Percentiles rank a stretch among this genome's conserved stretches.
phyloP scores from a whole-genome alignment of 2,113 vertebrate genomes.

The Uropsilus gracilis region DNA sequence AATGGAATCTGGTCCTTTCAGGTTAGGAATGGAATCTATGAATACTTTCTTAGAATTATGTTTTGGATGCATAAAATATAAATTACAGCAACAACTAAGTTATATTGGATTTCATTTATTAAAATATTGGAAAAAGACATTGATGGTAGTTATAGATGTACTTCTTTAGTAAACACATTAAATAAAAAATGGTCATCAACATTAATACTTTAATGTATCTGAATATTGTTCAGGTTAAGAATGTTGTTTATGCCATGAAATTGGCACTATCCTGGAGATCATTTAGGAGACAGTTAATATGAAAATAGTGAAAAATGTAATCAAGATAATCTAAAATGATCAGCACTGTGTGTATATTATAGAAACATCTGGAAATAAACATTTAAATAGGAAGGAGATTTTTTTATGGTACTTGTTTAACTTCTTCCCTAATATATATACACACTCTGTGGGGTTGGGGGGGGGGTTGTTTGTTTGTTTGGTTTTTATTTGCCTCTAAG shows the following conservation, averaged over 20 bases:
- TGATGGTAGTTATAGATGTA: constrained; percentile 5
- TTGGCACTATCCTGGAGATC: background rate
- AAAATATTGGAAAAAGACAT: background rate
- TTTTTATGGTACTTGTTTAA: background rate
- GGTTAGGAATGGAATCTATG: background rate
- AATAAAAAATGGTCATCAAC: background rate
- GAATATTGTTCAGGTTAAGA: background rate
- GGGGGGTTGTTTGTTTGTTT: too few species aligned
- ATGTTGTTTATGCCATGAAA: background rate
- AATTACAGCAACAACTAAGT: background rate
- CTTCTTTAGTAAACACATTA: constrained; percentile 17
- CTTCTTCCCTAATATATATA: too few species aligned
- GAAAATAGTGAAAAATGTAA: background rate
- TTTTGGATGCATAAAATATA: constrained; percentile 35
- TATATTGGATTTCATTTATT: constrained; percentile 27
- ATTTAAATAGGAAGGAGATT: background rate
- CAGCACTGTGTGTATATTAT: background rate
- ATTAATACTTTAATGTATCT: background rate
- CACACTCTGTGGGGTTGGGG: too few species aligned
- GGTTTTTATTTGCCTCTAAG: too few species aligned
- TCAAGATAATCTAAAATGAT: background rate
- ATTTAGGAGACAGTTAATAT: background rate
- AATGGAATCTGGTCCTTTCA: background rate
- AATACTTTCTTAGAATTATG: constrained; percentile 3
- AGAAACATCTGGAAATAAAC: background rate